phyloP scores from a whole-genome alignment of 35 echinoderm and acorn worm genomes.

The Apostichopus californicus region DNA sequence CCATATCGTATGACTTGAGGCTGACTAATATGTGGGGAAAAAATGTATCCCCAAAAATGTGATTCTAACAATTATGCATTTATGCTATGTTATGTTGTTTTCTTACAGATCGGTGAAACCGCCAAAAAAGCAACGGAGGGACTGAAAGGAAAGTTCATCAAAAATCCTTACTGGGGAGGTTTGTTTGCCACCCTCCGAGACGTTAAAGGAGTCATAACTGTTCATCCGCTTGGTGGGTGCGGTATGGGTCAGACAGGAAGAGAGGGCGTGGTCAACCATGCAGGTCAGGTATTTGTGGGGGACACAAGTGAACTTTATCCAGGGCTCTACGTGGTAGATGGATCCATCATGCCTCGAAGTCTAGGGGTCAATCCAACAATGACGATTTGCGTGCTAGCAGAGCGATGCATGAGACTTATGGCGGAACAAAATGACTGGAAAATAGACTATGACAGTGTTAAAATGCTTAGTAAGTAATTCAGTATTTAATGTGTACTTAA shows the following conservation, averaged over 20 bases:
- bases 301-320: constrained; percentile 66
- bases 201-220: constrained; percentile 68
- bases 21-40: too few relatives aligned
- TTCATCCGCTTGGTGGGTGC: constrained; percentile 83
- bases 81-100: neutral
- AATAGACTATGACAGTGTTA: constrained; percentile 72
- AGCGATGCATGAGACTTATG: constrained; percentile 78
- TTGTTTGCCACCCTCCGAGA: constrained; percentile 52
- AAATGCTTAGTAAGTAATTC: constrained; percentile 54
- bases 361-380: constrained; percentile 81
- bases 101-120: constrained; percentile 41
- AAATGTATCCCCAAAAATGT: too few relatives aligned
- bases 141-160: constrained; percentile 70
- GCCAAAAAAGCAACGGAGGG: constrained; percentile 55
- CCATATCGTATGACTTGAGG: too few relatives aligned
- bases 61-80: too few relatives aligned
- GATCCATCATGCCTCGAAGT: constrained; percentile 74
- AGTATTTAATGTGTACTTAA: too few relatives aligned
- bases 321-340: constrained; percentile 80
- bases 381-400: constrained; percentile 77
- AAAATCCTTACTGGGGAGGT: constrained; percentile 84
- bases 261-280: constrained; percentile 75
- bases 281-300: constrained; percentile 76
- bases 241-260: constrained; percentile 72
- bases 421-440: constrained; percentile 63